Evolutionary conservation across 1,140 invertebrate species (phyloP).

Genomic region (Potamilus streckersoni): DNA sequence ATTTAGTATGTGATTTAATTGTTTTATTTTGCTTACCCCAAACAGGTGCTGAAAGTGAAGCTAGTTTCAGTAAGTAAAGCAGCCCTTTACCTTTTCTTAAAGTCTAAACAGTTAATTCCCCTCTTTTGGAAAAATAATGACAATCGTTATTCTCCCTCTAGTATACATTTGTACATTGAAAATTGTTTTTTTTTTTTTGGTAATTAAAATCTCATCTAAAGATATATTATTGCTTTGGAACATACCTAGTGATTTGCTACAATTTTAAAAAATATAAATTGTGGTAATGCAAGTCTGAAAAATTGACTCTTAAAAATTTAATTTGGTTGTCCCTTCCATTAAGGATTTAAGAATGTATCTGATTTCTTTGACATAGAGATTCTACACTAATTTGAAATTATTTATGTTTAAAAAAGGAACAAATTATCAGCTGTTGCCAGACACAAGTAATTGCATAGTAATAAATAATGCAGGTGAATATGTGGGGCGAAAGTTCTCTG

Average conservation of each 20-base stretch:
- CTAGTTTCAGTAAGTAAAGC: slow-evolving; percentile 55
- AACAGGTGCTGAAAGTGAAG: slow-evolving; percentile 52
- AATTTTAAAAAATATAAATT: no score
- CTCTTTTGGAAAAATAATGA: background rate
- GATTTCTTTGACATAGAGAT: background rate
- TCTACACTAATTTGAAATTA: no score
- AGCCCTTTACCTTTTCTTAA: slow-evolving; percentile 8
- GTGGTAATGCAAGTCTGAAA: no score
- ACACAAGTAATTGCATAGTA: no score
- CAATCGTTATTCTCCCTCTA: background rate
- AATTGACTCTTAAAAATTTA: background rate
- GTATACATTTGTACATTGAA: background rate
- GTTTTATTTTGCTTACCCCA: slow-evolving; percentile 27
- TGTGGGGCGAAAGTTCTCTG: no score
- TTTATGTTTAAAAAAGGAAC: no score
- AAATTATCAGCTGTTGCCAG: no score
- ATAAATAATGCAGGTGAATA: no score
- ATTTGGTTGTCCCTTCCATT: background rate
- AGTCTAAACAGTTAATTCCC: background rate
- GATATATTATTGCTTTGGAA: background rate
- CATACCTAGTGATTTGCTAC: background rate
- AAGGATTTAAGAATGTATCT: background rate
- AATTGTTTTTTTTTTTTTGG: background rate
- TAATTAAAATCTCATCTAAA: background rate
- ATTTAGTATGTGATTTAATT: slow-evolving; percentile 8